These are phyloP conservation scores for Eilema depressum DNA, from an alignment of 2,888 invertebrate species.

Conservation along the genomic window DNA sequence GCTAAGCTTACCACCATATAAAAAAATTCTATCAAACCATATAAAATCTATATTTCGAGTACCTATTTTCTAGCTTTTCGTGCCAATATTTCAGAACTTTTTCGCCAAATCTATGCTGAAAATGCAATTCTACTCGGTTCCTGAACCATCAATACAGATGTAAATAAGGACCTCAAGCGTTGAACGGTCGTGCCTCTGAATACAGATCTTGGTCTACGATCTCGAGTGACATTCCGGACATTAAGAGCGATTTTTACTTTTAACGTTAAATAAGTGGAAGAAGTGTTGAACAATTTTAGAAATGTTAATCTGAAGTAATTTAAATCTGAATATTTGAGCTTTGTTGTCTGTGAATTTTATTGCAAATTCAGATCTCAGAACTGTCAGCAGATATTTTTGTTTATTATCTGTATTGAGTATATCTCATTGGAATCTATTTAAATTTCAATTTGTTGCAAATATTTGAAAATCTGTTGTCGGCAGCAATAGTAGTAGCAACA, in stretches of 20 bases:
- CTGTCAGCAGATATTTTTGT: background rate
- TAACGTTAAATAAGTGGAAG: conserved; percentile 4
- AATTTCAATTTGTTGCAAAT: background rate
- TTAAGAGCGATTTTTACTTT: conserved; percentile 29
- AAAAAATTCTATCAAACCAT: no score
- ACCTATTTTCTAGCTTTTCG: no score
- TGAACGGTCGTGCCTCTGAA: conserved; percentile 46
- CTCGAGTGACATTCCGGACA: conserved; percentile 28
- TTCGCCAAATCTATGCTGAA: conserved; percentile 32
- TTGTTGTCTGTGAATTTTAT: background rate
- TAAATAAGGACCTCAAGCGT: conserved; percentile 43
- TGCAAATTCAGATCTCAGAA: background rate
- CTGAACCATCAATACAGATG: conserved; percentile 38
- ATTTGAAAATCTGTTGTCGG: no score
- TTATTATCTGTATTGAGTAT: background rate
- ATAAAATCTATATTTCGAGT: no score
- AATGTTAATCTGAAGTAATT: background rate
- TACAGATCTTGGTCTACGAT: conserved; percentile 35
- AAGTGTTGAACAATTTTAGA: background rate
- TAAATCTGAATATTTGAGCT: no score
- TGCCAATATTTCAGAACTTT: background rate
- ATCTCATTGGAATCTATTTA: background rate
- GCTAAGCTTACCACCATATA: no score
- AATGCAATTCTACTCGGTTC: conserved; percentile 33
- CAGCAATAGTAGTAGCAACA: no score